Conservation (phyloP, 2,888 invertebrate genomes). For the Operophtera brumata region DNA sequence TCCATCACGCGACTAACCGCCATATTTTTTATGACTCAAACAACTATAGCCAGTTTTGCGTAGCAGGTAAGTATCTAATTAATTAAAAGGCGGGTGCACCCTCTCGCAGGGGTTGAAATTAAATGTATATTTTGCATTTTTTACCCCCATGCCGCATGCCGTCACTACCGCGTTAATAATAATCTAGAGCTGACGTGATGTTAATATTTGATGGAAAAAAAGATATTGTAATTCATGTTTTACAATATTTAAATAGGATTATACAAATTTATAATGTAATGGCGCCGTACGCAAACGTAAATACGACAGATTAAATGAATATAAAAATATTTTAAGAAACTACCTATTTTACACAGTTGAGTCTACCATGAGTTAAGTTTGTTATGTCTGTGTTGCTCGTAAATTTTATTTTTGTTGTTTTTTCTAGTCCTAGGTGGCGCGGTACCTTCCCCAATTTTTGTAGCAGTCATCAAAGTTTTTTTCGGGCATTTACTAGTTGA, state of each 20-base stretch:
- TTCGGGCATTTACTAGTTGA: too few species aligned
- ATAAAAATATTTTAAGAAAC: too few species aligned
- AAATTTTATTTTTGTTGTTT: too few species aligned
- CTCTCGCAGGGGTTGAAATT: constrained; percentile 63
- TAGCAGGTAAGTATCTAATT: constrained; percentile 74
- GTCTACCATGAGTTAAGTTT: too few species aligned
- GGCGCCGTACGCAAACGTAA: too few species aligned
- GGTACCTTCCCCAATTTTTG: too few species aligned
- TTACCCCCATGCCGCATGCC: constrained; percentile 58
- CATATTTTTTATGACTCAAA: constrained; percentile 44
- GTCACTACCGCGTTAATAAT: constrained; percentile 58
- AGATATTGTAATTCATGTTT: constrained; percentile 18
- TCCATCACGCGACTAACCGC: constrained; percentile 31
- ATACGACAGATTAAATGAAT: too few species aligned
- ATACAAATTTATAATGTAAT: neutral
- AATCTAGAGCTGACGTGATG: constrained; percentile 42
- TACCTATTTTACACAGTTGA: too few species aligned
- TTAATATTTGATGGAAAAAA: constrained; percentile 22
- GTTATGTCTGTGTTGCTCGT: too few species aligned
- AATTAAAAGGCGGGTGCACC: constrained; percentile 62
- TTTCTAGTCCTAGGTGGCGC: too few species aligned
- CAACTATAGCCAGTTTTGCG: constrained; percentile 52
- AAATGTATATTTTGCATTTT: constrained; percentile 76
- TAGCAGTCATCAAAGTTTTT: too few species aligned
- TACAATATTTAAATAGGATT: constrained; percentile 1